These are phyloP conservation scores for Hypomecis atomaria DNA, from an alignment of 2,888 invertebrate species.

Conservation along the genomic window DNA sequence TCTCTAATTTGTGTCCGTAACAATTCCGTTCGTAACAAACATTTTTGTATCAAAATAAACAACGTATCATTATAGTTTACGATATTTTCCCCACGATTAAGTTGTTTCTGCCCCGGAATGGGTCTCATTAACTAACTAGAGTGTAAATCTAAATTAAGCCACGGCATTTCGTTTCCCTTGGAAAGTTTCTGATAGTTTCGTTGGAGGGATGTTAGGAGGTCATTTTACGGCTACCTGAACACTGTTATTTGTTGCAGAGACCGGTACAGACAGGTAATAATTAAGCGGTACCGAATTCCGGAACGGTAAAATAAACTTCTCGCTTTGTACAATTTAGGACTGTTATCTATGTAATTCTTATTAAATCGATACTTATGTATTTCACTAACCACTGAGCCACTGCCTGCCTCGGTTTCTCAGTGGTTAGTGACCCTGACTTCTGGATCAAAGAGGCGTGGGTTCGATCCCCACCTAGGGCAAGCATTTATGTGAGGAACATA, in stretches of 20 bases:
- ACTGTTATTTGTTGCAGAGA: constrained; percentile 42
- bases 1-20: neutral
- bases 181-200: constrained; percentile 35
- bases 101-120: constrained; percentile 23
- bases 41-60: constrained; percentile 11
- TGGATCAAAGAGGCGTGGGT: no score
- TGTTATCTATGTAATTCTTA: no score
- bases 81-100: constrained; percentile 24
- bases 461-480: no score
- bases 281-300: neutral
- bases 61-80: constrained; percentile 12
- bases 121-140: constrained; percentile 36
- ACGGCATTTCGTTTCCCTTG: constrained; percentile 38
- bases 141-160: constrained; percentile 43
- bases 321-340: no score
- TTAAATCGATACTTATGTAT: no score
- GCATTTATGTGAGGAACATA: no score
- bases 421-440: no score
- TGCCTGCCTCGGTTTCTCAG: no score
- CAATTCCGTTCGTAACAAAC: neutral
- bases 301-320: no score
- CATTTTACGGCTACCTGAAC: constrained; percentile 47
- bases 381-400: no score
- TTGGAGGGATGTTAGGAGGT: constrained; percentile 33
- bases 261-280: constrained; percentile 26